Evolutionary conservation across 1,140 invertebrate genomes (phyloP).

Genomic region (Pachypsylla venusta): DNA sequence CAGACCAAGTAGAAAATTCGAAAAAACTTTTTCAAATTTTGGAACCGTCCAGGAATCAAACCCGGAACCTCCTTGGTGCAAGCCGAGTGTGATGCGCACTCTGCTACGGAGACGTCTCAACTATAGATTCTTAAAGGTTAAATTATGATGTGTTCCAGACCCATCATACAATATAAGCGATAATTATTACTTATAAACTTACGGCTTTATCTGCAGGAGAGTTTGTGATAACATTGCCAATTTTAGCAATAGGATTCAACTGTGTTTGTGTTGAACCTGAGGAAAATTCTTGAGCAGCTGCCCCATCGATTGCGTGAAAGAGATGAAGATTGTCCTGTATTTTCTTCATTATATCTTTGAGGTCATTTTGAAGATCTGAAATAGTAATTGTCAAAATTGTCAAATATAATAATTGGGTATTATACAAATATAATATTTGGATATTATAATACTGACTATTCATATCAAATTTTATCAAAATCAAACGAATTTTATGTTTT

Average conservation of each 20-base stretch:
- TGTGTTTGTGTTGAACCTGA: background rate
- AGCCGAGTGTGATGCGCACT: no score
- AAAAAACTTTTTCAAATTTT: no score
- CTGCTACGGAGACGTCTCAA: no score
- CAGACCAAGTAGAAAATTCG: no score
- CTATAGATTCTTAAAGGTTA: no score
- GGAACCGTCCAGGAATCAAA: no score
- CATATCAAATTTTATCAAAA: no score
- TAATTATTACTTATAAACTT: constrained; percentile 26
- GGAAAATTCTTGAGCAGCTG: constrained; percentile 12
- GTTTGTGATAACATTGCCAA: constrained; percentile 54
- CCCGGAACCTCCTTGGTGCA: no score
- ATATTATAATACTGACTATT: no score
- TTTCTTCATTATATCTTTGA: constrained; percentile 64
- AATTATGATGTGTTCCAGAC: no score
- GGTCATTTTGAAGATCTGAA: constrained; percentile 78
- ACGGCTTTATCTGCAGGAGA: constrained; percentile 69
- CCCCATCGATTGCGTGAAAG: constrained; percentile 31
- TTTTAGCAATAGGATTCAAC: constrained; percentile 44
- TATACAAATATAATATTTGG: background rate
- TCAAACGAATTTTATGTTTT: no score
- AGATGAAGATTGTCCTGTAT: constrained; percentile 60
- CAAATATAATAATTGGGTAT: background rate
- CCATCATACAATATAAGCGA: background rate
- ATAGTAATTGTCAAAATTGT: constrained; percentile 17